Base-by-base conservation (phyloP, 1,140 invertebrate genomes). In the Diabrotica virgifera region DNA sequence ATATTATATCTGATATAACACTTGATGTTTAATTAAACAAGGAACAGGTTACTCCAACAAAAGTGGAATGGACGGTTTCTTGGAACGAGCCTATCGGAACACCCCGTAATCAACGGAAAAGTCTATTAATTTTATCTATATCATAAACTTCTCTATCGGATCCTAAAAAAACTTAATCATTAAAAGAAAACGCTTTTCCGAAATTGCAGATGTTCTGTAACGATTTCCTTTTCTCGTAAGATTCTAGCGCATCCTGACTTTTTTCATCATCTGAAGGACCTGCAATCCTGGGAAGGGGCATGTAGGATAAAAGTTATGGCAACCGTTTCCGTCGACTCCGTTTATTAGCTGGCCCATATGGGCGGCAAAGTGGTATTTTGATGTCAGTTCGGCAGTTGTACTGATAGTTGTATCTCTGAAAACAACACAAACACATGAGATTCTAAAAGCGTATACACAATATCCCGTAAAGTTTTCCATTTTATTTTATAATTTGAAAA, bases 301-400 rank as follows among this genome's bases (percentile, higher is more conserved):
- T 14, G 82, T 83, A 4, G 87, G 87, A 72, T 88, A 90, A 78
- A 90, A 89, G 73, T 88, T 86, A 73, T 89, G 86, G 70, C 88
- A 90, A 54, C 87, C 87, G 69, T 87, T 85, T 70, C 87, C 87
- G 72, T 89, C 87, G 8, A 89, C 78, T 9, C 87, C 88, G 38
- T 86, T 81, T 51, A 92, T 86, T 53, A 92, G 78, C 79, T 91
- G 89, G 60, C 90, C 90, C 90, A 92, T 92, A 75, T 92, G 90
- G 6, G 90, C 89, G 0, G 89, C 90, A 76, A 90, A 92, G 76
- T 91, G 89, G 78, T 90, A 91, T 72, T 87, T 87, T 24, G 89
- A 90, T 0, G 89, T 84, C 35, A 88, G 67, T 61, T 76, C 71
- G 7, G 76, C 72, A 68, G 76, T 77, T 63, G 76, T 76, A 63